A percentile compares a stretch with the other conserved stretches of the same genome.
Conservation (phyloP, 2,113 vertebrate genomes). For the Leucoraja erinaceus region DNA sequence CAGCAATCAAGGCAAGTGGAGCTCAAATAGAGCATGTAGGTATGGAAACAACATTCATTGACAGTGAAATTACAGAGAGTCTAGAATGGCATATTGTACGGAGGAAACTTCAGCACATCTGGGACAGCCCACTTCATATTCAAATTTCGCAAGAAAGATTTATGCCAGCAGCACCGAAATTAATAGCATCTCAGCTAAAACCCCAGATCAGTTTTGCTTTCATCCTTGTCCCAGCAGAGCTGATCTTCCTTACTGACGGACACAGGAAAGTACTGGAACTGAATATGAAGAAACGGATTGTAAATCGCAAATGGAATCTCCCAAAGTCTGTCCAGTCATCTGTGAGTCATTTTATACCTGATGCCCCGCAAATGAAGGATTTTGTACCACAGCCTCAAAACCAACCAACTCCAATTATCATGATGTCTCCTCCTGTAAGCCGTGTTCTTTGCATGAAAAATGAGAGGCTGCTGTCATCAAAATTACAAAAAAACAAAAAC, state of each 20-base stretch:
- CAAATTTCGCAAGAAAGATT: neutral
- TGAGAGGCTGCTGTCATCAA: neutral
- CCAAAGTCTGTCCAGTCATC: too few relatives aligned
- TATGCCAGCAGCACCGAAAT: slow-evolving; percentile 3
- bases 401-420: neutral
- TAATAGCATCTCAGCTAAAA: neutral
- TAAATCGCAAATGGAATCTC: too few relatives aligned
- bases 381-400: neutral
- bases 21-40: too few relatives aligned
- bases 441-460: neutral
- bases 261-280: neutral
- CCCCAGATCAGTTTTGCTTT: neutral
- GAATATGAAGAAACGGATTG: too few relatives aligned
- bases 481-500: neutral
- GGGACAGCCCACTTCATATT: neutral
- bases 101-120: slow-evolving; percentile 3
- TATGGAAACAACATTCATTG: neutral
- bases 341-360: neutral
- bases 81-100: neutral
- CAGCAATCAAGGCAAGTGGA: too few relatives aligned
- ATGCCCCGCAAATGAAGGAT: neutral
- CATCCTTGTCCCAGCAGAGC: neutral
- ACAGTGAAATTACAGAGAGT: neutral
- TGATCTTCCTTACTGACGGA: neutral
- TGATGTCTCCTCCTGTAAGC: neutral